A percentile compares a stretch with the other conserved stretches of the same genome.
Evolutionary conservation across 2,113 vertebrate genomes (phyloP).

Genomic region (Rhinogobius similis): DNA sequence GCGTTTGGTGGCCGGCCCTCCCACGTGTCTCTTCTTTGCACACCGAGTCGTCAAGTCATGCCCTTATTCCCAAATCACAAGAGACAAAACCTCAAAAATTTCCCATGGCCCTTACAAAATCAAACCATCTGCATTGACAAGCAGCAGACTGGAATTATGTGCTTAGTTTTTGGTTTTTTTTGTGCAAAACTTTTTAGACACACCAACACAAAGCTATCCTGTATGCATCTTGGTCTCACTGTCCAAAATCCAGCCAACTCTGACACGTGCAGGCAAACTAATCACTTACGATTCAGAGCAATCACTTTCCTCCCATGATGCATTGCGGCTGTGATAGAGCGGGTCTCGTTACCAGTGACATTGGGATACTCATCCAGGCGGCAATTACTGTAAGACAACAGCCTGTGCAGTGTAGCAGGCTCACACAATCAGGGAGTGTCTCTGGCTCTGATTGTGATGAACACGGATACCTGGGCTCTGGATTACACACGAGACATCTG

Average conservation of each 20-base stretch:
- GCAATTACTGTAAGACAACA: conserved; percentile 55
- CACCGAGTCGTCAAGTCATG: no score
- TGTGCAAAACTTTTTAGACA: no score
- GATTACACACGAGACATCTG: conserved; percentile 2
- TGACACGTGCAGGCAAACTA: conserved; percentile 65
- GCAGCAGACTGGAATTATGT: no score
- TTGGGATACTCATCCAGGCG: conserved; percentile 43
- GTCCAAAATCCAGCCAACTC: conserved; percentile 63
- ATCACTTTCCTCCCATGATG: conserved; percentile 70
- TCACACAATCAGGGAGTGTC: conserved; percentile 38
- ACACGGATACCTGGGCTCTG: background rate
- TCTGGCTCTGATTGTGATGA: conserved; percentile 7
- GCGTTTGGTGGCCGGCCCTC: no score
- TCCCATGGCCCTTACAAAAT: no score
- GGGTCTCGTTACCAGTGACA: conserved; percentile 50
- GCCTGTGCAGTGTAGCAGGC: conserved; percentile 49
- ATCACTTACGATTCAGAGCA: conserved; percentile 69
- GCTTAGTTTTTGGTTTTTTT: no score
- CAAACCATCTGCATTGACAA: no score
- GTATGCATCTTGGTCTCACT: conserved; percentile 45
- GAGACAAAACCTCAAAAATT: no score
- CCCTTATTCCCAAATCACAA: no score
- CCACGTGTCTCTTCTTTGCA: no score
- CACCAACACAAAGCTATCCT: conserved; percentile 25
- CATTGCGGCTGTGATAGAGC: conserved; percentile 51